Base-by-base conservation (phyloP, 1,140 invertebrate genomes). In the Piezodorus guildinii region DNA sequence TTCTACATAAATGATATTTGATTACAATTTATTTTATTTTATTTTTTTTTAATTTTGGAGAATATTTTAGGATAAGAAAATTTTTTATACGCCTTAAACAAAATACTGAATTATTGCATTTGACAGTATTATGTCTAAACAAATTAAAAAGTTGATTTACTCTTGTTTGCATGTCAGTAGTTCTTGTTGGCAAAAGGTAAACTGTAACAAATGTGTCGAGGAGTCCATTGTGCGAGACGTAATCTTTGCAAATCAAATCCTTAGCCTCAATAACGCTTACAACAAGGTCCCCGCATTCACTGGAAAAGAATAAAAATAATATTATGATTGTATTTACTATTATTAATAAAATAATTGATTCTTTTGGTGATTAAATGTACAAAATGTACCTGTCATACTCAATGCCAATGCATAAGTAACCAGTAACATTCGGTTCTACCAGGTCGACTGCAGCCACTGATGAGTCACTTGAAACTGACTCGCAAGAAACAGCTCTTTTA, bases 381-480 rank as follows among this genome's bases (percentile, higher is more conserved):
- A 17, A 6, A 12, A 49, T 49, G 74, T 70, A 86, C 83, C 81
- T 85, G 71, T 90, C 88, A 69, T 87, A 86, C 71, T 90, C 85
- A 30, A 90, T 75, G 2, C 85, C 86, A 64, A 90, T 79, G 72
- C 87, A 87, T 0, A 91, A 74, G 70, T 88, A 83, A 1, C 88
- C 88, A 1, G 84, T 85, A 39, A 87, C 77, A 70, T 82, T 80
- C n/a, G 84, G 81, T 67, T 83, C 80, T 67, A 88, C 85, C 17
- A 88, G 75, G 70, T 88, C 83, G 49, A 81, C 81, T 4, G 87
- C 76, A 25, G 81, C 80, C 0, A 90, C 81, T 9, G 86, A 89
- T 0, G 87, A 88, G 67, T 91, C 88, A 6, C 88, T 91, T 66
- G 83, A 87, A 8, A 91, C 85, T 49, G 87, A 90, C 65, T 91